Evolutionary conservation across 2,888 invertebrate genomes (phyloP).

Genomic region (Sminthurides aquaticus): DNA sequence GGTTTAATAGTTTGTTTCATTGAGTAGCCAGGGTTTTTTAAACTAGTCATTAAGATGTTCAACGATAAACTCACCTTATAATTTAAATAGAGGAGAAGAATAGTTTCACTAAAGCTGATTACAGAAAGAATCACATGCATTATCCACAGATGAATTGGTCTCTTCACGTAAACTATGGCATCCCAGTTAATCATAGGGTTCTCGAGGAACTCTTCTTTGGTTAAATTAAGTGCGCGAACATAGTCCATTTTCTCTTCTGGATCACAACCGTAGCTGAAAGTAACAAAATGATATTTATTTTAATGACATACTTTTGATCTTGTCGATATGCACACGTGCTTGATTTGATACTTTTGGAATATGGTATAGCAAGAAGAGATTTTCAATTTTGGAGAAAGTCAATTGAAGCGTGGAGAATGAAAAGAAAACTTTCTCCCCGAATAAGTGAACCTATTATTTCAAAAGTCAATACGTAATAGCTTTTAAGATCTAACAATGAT

Average conservation of each 20-base stretch:
- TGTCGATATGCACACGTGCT: background rate
- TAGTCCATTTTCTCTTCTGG: conserved; percentile 78
- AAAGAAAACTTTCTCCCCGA: background rate
- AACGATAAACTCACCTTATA: conserved; percentile 85
- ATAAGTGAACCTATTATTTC: too few relatives aligned
- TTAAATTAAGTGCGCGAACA: conserved; percentile 58
- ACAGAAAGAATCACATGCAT: conserved; percentile 84
- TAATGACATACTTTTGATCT: background rate
- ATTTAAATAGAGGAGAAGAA: conserved; percentile 89
- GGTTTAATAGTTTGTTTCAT: too few relatives aligned
- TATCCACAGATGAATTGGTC: conserved; percentile 80
- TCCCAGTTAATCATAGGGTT: conserved; percentile 91
- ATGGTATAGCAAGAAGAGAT: background rate
- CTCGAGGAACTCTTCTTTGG: conserved; percentile 87
- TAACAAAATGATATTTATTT: conserved; percentile 40
- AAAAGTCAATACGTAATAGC: too few relatives aligned
- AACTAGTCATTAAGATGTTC: too few relatives aligned
- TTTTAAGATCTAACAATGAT: too few relatives aligned
- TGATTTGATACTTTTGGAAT: background rate
- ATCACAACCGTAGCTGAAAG: conserved; percentile 71
- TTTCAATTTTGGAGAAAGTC: background rate
- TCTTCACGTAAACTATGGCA: conserved; percentile 88
- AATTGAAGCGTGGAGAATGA: background rate
- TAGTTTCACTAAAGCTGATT: conserved; percentile 87
- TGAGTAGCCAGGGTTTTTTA: too few relatives aligned